These are phyloP conservation scores for Coleophora deauratella DNA, from an alignment of 2,888 invertebrate species.

Conservation along the genomic window DNA sequence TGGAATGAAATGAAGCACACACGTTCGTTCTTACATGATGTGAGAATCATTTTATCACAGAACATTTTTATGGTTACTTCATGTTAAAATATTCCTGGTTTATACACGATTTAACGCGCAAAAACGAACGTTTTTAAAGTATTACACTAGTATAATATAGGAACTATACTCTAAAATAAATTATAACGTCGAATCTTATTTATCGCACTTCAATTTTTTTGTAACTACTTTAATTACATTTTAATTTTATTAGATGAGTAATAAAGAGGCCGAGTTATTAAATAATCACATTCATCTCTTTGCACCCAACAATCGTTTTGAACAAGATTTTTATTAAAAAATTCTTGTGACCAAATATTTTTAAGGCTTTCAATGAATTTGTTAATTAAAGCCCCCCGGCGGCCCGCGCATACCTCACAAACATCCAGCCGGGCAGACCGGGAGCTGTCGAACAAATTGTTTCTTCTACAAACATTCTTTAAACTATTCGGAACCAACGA, in stretches of 20 bases:
- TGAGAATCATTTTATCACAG: background rate
- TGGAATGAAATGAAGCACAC: constrained; percentile 11
- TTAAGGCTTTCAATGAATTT: constrained; percentile 19
- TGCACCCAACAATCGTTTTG: background rate
- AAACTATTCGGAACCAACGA: constrained; percentile 46
- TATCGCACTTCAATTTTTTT: too few species aligned
- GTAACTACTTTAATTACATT: too few species aligned
- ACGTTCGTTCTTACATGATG: constrained; percentile 10
- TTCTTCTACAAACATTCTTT: constrained; percentile 42
- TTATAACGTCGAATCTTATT: too few species aligned
- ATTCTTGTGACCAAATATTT: constrained; percentile 3
- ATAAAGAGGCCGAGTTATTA: too few species aligned
- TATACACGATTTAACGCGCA: too few species aligned
- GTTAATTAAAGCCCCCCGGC: constrained; percentile 52
- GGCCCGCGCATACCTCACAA: constrained; percentile 35
- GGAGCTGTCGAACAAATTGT: constrained; percentile 54
- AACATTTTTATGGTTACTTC: too few species aligned
- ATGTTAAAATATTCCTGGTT: too few species aligned
- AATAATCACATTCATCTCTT: too few species aligned
- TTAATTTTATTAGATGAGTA: too few species aligned
- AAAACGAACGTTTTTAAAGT: too few species aligned
- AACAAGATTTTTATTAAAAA: background rate
- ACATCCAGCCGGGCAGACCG: constrained; percentile 29
- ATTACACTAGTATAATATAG: too few species aligned
- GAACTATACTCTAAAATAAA: too few species aligned